These are phyloP conservation scores for Diplolepis rosae DNA, from an alignment of 2,888 invertebrate species.

Conservation along the genomic window DNA sequence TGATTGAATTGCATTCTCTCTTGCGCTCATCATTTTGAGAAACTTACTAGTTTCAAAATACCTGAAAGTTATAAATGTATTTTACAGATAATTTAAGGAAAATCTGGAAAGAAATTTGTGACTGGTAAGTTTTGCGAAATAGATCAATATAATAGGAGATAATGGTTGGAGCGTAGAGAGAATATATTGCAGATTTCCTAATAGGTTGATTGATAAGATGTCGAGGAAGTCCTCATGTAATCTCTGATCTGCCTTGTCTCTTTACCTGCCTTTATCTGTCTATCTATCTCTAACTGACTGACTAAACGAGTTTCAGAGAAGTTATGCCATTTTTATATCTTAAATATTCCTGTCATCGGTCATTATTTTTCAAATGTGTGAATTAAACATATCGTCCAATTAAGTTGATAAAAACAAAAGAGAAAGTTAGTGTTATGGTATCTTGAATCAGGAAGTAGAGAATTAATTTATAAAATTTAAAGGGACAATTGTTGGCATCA, in stretches of 20 bases:
- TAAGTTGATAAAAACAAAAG: constrained; percentile 31
- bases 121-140: background rate
- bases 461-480: too few relatives aligned
- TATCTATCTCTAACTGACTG: constrained; percentile 55
- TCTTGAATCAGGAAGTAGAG: too few relatives aligned
- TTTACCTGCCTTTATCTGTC: constrained; percentile 37
- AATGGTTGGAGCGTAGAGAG: background rate
- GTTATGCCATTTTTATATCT: background rate
- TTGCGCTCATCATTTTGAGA: background rate
- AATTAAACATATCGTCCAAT: constrained; percentile 17
- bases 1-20: background rate
- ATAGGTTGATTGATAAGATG: background rate
- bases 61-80: background rate
- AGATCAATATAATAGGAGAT: background rate
- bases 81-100: background rate
- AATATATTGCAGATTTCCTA: background rate
- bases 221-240: background rate
- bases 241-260: constrained; percentile 28
- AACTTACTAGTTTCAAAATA: background rate
- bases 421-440: constrained; percentile 19
- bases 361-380: background rate
- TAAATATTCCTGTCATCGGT: background rate
- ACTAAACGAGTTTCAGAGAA: constrained; percentile 45
- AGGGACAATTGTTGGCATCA: too few relatives aligned
- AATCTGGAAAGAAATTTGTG: background rate